A percentile compares a stretch with the other conserved stretches of the same genome.
Evolutionary conservation across 2,888 invertebrate genomes (phyloP).

Genomic region (Lasioglossum vierecki): DNA sequence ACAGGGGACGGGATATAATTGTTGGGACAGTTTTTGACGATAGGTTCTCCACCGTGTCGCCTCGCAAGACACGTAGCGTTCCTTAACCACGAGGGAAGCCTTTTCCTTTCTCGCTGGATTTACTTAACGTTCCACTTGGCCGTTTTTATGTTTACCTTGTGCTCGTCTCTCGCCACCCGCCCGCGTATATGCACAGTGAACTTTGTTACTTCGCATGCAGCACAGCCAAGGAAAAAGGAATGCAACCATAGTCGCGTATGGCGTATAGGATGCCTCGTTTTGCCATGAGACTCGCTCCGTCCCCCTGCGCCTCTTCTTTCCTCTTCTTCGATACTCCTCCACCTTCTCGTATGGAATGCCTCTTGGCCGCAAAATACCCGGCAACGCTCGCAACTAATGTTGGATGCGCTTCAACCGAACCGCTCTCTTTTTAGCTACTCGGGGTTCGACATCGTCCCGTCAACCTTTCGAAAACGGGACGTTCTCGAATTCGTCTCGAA

Average conservation of each 20-base stretch:
- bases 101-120: slow-evolving; percentile 57
- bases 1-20: background rate
- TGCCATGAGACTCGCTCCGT: background rate
- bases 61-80: slow-evolving; percentile 41
- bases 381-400: slow-evolving; percentile 15
- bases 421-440: background rate
- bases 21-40: slow-evolving; percentile 47
- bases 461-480: background rate
- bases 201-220: slow-evolving; percentile 45
- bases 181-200: slow-evolving; percentile 12
- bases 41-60: slow-evolving; percentile 21
- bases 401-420: slow-evolving; percentile 7
- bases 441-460: background rate
- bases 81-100: slow-evolving; percentile 57
- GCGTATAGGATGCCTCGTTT: slow-evolving; percentile 19
- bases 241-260: slow-evolving; percentile 31
- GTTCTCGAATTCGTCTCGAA: background rate
- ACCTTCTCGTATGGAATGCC: slow-evolving; percentile 22
- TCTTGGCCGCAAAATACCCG: slow-evolving; percentile 24
- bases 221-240: slow-evolving; percentile 37
- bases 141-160: slow-evolving; percentile 60
- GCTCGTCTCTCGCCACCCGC: slow-evolving; percentile 46
- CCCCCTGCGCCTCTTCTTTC: background rate
- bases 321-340: background rate
- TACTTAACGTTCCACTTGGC: slow-evolving; percentile 61